These are phyloP conservation scores for Cyphomyrmex costatus DNA, from an alignment of 1,140 invertebrate species.

Conservation along the genomic window DNA sequence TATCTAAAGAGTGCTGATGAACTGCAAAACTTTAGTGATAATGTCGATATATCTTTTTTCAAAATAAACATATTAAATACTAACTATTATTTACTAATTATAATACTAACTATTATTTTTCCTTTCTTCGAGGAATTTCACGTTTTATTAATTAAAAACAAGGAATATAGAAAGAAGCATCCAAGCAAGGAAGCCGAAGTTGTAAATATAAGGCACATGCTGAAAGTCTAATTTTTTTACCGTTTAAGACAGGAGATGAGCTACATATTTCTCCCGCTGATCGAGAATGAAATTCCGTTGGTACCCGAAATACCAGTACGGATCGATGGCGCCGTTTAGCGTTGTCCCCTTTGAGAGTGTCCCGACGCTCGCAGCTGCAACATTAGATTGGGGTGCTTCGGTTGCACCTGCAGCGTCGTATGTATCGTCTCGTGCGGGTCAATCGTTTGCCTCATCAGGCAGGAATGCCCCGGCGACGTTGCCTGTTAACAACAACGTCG, in stretches of 20 bases:
- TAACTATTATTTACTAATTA: too few relatives aligned
- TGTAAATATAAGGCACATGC: not conserved
- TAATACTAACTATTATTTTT: too few relatives aligned
- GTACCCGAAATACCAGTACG: not conserved
- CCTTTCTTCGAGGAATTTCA: not conserved
- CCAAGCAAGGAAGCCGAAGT: not conserved
- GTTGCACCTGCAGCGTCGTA: slow-evolving; percentile 37
- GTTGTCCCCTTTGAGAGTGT: slow-evolving; percentile 45
- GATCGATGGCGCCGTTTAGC: slow-evolving; percentile 47
- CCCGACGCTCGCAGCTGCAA: slow-evolving; percentile 26
- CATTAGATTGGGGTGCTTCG: slow-evolving; percentile 32
- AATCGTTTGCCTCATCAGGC: slow-evolving; percentile 52
- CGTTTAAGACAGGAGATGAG: not conserved
- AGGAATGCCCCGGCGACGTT: slow-evolving; percentile 8
- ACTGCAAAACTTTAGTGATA: too few relatives aligned
- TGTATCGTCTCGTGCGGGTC: slow-evolving; percentile 29
- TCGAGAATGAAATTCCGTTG: slow-evolving; percentile 37
- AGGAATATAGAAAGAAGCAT: not conserved
- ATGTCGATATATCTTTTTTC: too few relatives aligned
- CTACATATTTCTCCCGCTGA: not conserved
- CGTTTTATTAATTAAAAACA: not conserved
- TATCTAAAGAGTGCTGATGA: too few relatives aligned
- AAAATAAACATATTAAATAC: too few relatives aligned
- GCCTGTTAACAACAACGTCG: slow-evolving; percentile 40
- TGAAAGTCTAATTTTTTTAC: not conserved